Percentiles rank a stretch among this genome's conserved stretches.
Evolutionary conservation across 2,797 vertebrate species (phyloP).

Genomic region (Saxicola maurus): DNA sequence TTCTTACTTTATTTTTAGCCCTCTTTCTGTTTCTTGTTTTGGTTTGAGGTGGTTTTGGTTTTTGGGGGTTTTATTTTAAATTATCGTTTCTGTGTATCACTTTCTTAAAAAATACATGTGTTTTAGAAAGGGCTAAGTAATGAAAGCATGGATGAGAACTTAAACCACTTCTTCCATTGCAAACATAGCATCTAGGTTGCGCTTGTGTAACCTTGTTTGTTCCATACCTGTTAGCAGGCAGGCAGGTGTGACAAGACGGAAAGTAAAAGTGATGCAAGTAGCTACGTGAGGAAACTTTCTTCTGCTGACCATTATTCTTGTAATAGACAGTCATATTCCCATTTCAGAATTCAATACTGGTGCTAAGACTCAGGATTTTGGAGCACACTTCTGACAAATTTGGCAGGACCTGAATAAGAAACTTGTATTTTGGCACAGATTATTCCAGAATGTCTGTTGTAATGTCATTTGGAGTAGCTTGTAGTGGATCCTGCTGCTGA

Average conservation of each 20-base stretch:
- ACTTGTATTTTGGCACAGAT: neutral
- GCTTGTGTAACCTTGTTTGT: neutral
- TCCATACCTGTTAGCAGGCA: neutral
- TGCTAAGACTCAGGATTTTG: neutral
- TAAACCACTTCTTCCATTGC: neutral
- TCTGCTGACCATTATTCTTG: neutral
- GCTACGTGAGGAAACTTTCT: neutral
- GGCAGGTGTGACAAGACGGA: neutral
- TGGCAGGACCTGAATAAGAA: neutral
- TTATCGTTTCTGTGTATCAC: rapidly evolving
- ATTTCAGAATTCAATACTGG: neutral
- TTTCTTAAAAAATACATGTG: neutral
- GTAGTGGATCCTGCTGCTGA: neutral
- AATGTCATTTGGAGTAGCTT: neutral
- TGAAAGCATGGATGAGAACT: rapidly evolving
- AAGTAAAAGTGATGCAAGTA: neutral
- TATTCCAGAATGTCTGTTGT: neutral
- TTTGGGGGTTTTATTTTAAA: neutral
- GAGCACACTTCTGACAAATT: neutral
- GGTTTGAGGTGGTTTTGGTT: neutral
- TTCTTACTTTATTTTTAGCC: neutral
- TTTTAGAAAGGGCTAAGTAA: neutral
- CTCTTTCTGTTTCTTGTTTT: neutral
- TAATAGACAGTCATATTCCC: neutral
- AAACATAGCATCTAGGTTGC: neutral